Evolutionary conservation across 2,113 vertebrate genomes (phyloP), one percentile per base, ranked within the genome.

Genomic region (Carassius auratus): DNA sequence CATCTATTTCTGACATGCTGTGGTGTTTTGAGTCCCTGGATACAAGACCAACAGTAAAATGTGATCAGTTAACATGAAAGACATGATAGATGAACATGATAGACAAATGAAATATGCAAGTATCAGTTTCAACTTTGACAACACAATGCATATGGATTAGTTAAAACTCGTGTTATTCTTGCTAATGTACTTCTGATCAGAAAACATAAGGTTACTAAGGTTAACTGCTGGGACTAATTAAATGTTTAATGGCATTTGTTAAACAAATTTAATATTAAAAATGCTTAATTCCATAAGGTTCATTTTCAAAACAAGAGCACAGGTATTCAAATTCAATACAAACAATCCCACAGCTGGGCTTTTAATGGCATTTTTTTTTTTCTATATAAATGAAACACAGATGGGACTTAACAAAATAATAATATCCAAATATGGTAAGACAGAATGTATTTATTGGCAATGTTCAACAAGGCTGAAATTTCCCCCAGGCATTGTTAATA

Each of bases 1-100:
- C 69, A 85, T 84, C 86, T 90, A 82, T 87, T 90, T 90, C 76
- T 87, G 89, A 88, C 79, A 73, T 48, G 42, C 57, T 81, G 79
- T 83, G 75, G 64, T 66, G 50, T 59, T 19, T 21, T 33, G 61
- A 77, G 66, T 81, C 78, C 57, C 66, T 36, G 45, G 36, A 81
- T 66, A 81, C n/a, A 8, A 81, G 36, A 79, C 30, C 52, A 79
- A 79, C 21, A 79, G 36, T 10, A 48, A 17, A 50, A 76, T 81
- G 48, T 68, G 30, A 75, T 85, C 26, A 50, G 26, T 19, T 48
- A 57, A 30, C 30, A 30, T 30, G 30, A 30, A 30, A 30, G 30
- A 30, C 30, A 30, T 30, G 30, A 30, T 30, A 30, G 30, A 30
- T 30, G 30, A 30, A 30, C 30, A 30, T 30, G 30, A 30, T 30